phyloP scores from a whole-genome alignment of 2,888 invertebrate species.

The Trichacis sp. region DNA sequence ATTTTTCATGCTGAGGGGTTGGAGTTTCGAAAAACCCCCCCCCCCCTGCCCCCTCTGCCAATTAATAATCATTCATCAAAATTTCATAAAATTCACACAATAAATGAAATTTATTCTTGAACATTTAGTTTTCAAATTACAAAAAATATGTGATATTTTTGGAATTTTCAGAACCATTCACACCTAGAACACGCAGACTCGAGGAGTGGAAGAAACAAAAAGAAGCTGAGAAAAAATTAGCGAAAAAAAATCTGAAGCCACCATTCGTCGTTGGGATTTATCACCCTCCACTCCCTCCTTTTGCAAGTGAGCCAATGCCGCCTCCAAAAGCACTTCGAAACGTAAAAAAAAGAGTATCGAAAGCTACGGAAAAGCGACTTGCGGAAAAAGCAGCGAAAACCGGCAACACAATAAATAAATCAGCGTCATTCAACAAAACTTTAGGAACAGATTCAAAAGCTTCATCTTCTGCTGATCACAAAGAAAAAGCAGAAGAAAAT shows the following conservation, averaged over 20 bases:
- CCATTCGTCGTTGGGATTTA: slow-evolving; percentile 57
- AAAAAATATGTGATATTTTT: background rate
- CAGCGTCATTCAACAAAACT: too few species aligned
- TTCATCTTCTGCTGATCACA: too few species aligned
- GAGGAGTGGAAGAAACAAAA: slow-evolving; percentile 9
- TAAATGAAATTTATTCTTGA: too few species aligned
- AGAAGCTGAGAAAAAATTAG: slow-evolving; percentile 29
- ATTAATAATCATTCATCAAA: too few species aligned
- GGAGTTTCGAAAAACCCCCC: too few species aligned
- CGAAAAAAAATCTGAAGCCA: slow-evolving; percentile 47
- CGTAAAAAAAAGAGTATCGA: slow-evolving; percentile 52
- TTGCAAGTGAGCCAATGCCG: slow-evolving; percentile 25
- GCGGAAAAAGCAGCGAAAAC: slow-evolving; percentile 42
- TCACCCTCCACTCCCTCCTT: slow-evolving; percentile 56
- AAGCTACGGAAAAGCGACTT: slow-evolving; percentile 59
- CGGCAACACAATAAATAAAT: background rate
- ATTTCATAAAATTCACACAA: too few species aligned
- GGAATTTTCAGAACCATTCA: background rate
- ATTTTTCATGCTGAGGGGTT: too few species aligned
- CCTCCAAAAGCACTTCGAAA: background rate
- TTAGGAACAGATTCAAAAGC: too few species aligned
- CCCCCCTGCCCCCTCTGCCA: too few species aligned
- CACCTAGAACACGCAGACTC: background rate
- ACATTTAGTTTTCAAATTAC: too few species aligned
- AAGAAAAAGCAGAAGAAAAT: background rate